Conservation (phyloP, 2,888 invertebrate species). For the Zhuqinia jingwanae region DNA sequence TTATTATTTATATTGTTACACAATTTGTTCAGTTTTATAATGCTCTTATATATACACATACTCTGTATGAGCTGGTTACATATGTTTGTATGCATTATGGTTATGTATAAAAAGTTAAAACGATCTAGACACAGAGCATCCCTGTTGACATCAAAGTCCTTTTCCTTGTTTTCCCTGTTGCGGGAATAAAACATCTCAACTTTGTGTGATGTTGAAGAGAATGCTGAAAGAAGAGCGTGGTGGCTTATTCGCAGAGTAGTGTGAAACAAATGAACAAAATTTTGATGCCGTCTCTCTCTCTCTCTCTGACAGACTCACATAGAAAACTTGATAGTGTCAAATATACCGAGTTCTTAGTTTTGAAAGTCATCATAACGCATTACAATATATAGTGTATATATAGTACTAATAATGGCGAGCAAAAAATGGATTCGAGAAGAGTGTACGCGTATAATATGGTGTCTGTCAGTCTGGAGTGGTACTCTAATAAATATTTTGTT, state of each 20-base stretch:
- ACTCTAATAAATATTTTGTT: too few relatives aligned
- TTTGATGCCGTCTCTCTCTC: conserved; percentile 43
- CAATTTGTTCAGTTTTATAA: neutral
- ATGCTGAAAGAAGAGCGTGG: conserved; percentile 27
- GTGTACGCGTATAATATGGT: too few relatives aligned
- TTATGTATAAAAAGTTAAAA: conserved; percentile 20
- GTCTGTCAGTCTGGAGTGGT: too few relatives aligned
- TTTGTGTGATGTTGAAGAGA: conserved; percentile 46
- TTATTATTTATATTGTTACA: too few relatives aligned
- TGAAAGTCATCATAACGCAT: neutral
- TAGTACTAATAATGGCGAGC: too few relatives aligned
- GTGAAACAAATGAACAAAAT: conserved; percentile 45
- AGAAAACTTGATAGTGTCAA: conserved; percentile 55
- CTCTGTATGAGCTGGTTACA: too few relatives aligned
- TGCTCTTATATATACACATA: neutral
- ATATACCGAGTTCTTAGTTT: neutral
- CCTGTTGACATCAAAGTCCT: conserved; percentile 58
- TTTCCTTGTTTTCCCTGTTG: conserved; percentile 64
- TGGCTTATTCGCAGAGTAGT: neutral
- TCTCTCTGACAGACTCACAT: conserved; percentile 37
- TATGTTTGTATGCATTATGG: neutral
- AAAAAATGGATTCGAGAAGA: too few relatives aligned
- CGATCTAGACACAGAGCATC: conserved; percentile 29
- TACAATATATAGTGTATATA: too few relatives aligned
- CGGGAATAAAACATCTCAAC: conserved; percentile 52